Evolutionary conservation across 2,113 vertebrate species (phyloP).

Genomic region (Microtus ochrogaster): DNA sequence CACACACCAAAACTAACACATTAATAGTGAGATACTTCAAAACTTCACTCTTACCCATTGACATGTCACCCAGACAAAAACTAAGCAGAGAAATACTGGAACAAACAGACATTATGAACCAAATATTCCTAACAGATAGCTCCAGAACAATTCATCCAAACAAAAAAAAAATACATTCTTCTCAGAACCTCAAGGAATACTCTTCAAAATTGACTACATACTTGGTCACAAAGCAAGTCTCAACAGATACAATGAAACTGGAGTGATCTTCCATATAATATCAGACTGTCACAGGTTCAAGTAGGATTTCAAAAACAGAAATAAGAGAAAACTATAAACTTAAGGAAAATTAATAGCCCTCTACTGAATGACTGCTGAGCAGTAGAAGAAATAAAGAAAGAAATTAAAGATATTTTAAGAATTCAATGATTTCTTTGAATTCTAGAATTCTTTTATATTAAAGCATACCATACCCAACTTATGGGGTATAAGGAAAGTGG

Average conservation of each 20-base stretch:
- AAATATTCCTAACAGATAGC: neutral
- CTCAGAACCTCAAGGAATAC: neutral
- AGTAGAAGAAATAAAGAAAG: neutral
- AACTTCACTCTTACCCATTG: neutral
- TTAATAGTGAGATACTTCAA: neutral
- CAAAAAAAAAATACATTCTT: neutral
- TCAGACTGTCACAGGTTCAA: neutral
- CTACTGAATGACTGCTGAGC: neutral
- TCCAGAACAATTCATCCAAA: neutral
- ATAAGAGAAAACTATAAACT: neutral
- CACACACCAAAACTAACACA: neutral
- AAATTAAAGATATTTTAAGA: neutral
- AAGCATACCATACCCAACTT: neutral
- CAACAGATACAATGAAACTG: neutral
- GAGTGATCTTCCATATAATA: neutral
- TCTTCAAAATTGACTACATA: too few species aligned
- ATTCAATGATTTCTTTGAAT: too few species aligned
- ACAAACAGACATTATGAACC: neutral
- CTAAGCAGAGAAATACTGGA: neutral
- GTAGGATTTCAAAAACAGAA: neutral
- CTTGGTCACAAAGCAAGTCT: neutral
- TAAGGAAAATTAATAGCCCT: neutral
- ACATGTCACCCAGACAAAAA: neutral
- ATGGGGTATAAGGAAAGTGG: neutral
- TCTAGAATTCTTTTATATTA: too few species aligned